A percentile compares a stretch with the other conserved stretches of the same genome.
Conservation (phyloP, 2,888 invertebrate species). For the Dryococelus australis region DNA sequence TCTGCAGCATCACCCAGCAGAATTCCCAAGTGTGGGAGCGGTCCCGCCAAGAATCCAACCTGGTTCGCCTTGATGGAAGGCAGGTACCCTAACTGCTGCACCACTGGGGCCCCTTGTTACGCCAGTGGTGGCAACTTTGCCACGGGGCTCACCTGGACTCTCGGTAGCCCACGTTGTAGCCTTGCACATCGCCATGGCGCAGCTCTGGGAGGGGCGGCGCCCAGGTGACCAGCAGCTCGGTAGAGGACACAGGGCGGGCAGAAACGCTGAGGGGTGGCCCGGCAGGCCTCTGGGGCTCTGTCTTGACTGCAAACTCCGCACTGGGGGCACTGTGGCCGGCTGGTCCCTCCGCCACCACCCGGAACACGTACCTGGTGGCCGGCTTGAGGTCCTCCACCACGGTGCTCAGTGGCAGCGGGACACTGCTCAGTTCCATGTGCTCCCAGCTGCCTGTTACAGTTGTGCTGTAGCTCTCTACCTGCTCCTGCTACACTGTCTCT, state of each 20-base stretch:
- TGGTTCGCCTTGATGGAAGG: no score
- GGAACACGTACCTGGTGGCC: constrained; percentile 73
- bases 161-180: constrained; percentile 76
- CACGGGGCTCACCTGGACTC: constrained; percentile 58
- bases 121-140: no score
- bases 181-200: constrained; percentile 77
- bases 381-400: constrained; percentile 74
- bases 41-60: no score
- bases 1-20: no score
- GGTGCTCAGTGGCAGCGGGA: constrained; percentile 66
- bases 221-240: constrained; percentile 77
- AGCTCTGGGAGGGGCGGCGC: constrained; percentile 73
- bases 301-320: constrained; percentile 68
- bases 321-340: constrained; percentile 75
- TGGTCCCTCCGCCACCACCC: constrained; percentile 77
- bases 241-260: constrained; percentile 74
- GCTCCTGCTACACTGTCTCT: neutral
- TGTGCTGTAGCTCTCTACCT: constrained; percentile 32
- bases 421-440: constrained; percentile 69
- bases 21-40: no score
- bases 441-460: constrained; percentile 66
- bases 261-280: constrained; percentile 73
- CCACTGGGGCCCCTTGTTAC: no score
- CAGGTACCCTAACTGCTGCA: no score
- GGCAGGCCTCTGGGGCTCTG: constrained; percentile 75